phyloP scores from a whole-genome alignment of 2,797 vertebrate species.

The Octomys mimax region DNA sequence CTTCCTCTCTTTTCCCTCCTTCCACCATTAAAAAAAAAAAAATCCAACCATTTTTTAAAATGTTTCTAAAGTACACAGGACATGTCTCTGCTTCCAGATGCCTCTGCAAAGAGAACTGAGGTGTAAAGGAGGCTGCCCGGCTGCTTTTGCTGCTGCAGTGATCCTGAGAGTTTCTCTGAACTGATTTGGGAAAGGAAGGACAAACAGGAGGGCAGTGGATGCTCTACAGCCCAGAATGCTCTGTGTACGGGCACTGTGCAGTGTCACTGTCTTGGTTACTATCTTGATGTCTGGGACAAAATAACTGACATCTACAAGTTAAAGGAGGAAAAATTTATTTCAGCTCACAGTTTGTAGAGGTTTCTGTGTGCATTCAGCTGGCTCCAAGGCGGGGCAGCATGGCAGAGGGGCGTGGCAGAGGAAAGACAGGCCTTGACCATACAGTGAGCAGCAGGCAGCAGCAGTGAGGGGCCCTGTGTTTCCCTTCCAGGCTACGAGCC shows the following conservation, averaged over 20 bases:
- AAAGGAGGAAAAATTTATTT: neutral
- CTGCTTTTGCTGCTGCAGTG: neutral
- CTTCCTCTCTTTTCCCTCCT: neutral
- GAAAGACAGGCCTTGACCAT: neutral
- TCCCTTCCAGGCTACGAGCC: neutral
- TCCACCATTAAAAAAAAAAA: neutral
- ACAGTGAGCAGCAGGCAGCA: neutral
- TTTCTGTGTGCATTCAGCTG: neutral
- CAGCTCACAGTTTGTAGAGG: neutral
- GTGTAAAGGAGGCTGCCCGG: neutral
- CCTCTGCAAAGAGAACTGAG: neutral
- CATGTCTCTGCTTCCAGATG: neutral
- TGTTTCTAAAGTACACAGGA: neutral
- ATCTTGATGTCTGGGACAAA: neutral
- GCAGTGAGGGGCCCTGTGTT: neutral
- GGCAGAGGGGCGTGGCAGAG: neutral
- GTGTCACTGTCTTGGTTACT: neutral
- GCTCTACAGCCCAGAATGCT: too few species aligned
- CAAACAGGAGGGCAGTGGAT: accelerated
- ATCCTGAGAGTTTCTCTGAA: neutral
- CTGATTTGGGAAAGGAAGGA: neutral
- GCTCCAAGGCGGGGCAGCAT: neutral
- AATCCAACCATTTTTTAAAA: neutral
- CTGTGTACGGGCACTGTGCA: accelerated
- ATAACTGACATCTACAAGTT: neutral